These are phyloP conservation scores for Lampris megalopsis DNA, from an alignment of 2,113 vertebrate genomes.

Conservation along the genomic window DNA sequence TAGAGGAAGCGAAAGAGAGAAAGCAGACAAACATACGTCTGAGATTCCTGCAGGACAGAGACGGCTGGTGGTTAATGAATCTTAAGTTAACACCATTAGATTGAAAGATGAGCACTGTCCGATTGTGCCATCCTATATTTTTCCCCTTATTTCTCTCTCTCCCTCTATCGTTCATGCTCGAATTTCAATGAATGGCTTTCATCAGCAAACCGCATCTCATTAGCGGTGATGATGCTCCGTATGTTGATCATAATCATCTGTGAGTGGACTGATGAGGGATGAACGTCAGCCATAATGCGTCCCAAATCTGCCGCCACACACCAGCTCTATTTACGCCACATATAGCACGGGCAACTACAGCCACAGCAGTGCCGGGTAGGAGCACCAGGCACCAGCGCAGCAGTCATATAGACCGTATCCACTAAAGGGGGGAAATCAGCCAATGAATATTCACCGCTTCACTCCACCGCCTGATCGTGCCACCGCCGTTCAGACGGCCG, in stretches of 20 bases:
- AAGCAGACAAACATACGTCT: constrained; percentile 57
- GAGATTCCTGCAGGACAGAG: constrained; percentile 77
- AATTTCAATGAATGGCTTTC: constrained; percentile 82
- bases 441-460: constrained; percentile 10
- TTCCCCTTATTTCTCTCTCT: constrained; percentile 49
- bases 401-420: constrained; percentile 20
- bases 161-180: constrained; percentile 66
- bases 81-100: constrained; percentile 82
- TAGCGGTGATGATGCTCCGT: constrained; percentile 80
- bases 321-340: constrained; percentile 74
- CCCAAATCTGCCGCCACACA: constrained; percentile 74
- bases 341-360: constrained; percentile 63
- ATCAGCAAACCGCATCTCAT: constrained; percentile 84
- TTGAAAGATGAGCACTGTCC: constrained; percentile 80
- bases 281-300: constrained; percentile 78
- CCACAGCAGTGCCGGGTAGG: constrained; percentile 71
- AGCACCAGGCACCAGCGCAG: constrained; percentile 23
- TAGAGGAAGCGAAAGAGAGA: constrained; percentile 44
- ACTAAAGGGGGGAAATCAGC: constrained; percentile 11
- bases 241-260: constrained; percentile 84
- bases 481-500: constrained; percentile 15
- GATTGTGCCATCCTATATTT: constrained; percentile 69
- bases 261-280: constrained; percentile 83
- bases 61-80: constrained; percentile 81
- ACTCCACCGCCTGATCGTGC: constrained; percentile 18